Evolutionary conservation across 1,140 invertebrate species (phyloP), one percentile per base, ranked within the genome.

Genomic region (Tetraneura akinire): DNA sequence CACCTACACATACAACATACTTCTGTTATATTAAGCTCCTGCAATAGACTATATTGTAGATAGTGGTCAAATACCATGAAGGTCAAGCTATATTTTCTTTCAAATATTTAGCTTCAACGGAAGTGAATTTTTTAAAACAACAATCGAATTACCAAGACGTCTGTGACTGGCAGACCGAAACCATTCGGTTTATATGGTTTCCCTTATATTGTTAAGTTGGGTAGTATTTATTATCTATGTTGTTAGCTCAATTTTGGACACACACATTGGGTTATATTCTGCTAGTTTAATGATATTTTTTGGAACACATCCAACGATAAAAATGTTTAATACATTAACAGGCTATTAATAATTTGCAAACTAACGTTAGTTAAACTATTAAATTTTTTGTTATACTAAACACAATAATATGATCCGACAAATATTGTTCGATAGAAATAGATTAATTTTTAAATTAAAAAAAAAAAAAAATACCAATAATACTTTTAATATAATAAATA

Each of bases 291-390:
- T 51, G 29, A 74, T 78, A 60, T 78, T 60, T 78, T 57, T 60
- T 78, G 74, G 55, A 5, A 62, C 8, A 11, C 14, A 13, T 78
- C 53, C 74, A 78, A 78, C 13, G 45, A 51, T 71, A 71, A 71
- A 71, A 71, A 71, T 71, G 51, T 71, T n/a, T 45, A 29, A 10
- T 29, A 23, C 29, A 71, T 51, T 55, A 53, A 78, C 21, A 29
- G 18, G 55, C 74, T 78, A 78, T 60, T 78, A 78, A 78, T 78
- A 78, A 60, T 78, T 78, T 42, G 37, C 51, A 57, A 78, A 78
- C 74, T 26, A 78, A 37, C 55, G 32, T 55, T 55, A 78, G 74
- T 3, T 26, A 62, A 74, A 45, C 51, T 23, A 60, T 60, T 76
- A 57, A 57, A 76, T 23, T 78, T 60, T 26, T 26, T 62, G 29